These are phyloP conservation scores for Lacerta bilineata DNA, from an alignment of 2,797 vertebrate species.

Conservation along the genomic window DNA sequence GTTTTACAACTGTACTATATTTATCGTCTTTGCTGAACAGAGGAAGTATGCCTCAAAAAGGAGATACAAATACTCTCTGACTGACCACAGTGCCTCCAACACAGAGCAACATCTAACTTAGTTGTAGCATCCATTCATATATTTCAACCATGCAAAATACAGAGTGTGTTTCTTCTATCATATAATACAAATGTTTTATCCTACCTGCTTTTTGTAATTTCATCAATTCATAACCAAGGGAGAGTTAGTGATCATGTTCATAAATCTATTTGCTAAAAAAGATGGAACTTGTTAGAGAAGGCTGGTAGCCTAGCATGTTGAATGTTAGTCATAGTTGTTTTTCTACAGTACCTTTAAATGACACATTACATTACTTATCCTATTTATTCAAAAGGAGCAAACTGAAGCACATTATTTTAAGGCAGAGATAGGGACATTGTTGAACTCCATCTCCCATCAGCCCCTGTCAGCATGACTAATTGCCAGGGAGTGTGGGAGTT, in stretches of 20 bases:
- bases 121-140: neutral
- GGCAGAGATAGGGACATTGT: no score
- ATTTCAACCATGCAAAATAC: neutral
- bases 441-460: no score
- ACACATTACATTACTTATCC: neutral
- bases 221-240: neutral
- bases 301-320: neutral
- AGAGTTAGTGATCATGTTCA: neutral
- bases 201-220: neutral
- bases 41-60: slow-evolving; percentile 14
- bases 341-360: neutral
- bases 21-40: slow-evolving; percentile 16
- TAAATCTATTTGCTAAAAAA: slow-evolving; percentile 14
- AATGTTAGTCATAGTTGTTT: neutral
- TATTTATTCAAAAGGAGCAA: neutral
- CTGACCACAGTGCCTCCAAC: neutral
- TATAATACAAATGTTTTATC: neutral
- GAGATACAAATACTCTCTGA: neutral
- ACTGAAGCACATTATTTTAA: neutral
- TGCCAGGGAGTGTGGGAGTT: no score
- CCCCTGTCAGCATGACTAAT: no score
- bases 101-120: slow-evolving; percentile 9
- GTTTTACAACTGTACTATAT: slow-evolving; percentile 25
- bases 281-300: neutral
- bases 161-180: neutral